Evolutionary conservation across 2,797 vertebrate genomes (phyloP).

Genomic region (Periophthalmus magnuspinnatus): DNA sequence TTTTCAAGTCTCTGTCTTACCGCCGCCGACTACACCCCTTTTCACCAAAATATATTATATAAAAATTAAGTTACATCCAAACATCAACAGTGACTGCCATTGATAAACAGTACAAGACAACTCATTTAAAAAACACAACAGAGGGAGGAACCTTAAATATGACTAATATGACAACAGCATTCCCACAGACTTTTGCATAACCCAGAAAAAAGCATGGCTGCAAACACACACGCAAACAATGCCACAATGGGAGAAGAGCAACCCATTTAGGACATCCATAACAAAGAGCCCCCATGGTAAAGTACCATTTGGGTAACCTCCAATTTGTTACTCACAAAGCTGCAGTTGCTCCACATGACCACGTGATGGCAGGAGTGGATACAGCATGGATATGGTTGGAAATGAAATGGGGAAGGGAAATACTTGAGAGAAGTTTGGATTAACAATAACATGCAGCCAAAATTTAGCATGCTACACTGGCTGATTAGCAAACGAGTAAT

Average conservation of each 20-base stretch:
- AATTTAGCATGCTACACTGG: constrained; percentile 49
- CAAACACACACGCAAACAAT: constrained; percentile 50
- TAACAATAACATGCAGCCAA: constrained; percentile 52
- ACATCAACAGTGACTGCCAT: constrained; percentile 58
- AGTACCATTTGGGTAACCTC: background rate
- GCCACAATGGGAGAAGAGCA: constrained; percentile 43
- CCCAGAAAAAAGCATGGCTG: constrained; percentile 53
- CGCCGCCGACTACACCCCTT: constrained; percentile 28
- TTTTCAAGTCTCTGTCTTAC: constrained; percentile 64
- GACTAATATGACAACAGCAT: constrained; percentile 42
- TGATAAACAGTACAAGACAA: constrained; percentile 36
- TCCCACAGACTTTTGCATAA: constrained; percentile 56
- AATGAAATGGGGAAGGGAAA: constrained; percentile 38
- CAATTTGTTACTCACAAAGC: constrained; percentile 13
- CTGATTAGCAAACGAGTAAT: constrained; percentile 27
- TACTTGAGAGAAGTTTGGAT: constrained; percentile 26
- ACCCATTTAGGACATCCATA: constrained; percentile 45
- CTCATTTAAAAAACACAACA: constrained; percentile 44
- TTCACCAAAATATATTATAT: constrained; percentile 41
- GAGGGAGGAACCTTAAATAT: constrained; percentile 29
- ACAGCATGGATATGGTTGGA: constrained; percentile 25
- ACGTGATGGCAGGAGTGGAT: constrained; percentile 48
- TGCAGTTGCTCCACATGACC: constrained; percentile 41
- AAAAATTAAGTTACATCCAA: constrained; percentile 62
- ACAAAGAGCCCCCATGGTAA: constrained; percentile 23